These are phyloP conservation scores for Agelastica alni DNA, from an alignment of 2,888 invertebrate genomes.

Conservation along the genomic window DNA sequence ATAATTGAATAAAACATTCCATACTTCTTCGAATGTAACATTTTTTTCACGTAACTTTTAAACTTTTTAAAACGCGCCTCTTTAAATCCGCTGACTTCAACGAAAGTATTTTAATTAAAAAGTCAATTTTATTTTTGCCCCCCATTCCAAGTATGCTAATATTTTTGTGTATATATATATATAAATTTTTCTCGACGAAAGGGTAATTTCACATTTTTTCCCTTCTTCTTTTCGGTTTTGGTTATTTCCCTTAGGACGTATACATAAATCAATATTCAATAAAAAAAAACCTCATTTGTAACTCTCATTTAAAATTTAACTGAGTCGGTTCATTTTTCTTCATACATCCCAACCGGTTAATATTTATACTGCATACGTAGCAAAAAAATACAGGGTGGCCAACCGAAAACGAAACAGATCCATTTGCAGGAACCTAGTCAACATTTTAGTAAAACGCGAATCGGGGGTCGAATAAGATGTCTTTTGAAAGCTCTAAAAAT, in stretches of 20 bases:
- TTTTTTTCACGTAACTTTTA: too few relatives aligned
- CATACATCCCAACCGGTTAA: conserved; percentile 7
- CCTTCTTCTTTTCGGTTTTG: conserved; percentile 1
- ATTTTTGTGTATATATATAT: background rate
- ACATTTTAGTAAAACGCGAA: too few relatives aligned
- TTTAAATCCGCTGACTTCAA: background rate
- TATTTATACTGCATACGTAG: conserved; percentile 10
- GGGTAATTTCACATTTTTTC: conserved; percentile 6
- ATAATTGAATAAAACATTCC: too few relatives aligned
- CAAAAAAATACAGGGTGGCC: too few relatives aligned
- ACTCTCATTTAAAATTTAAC: conserved; percentile 12
- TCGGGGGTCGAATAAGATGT: too few relatives aligned
- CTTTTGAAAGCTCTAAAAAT: too few relatives aligned
- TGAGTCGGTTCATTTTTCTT: conserved; percentile 10
- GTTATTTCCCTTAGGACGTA: conserved; percentile 17
- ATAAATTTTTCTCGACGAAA: background rate
- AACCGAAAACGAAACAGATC: too few relatives aligned
- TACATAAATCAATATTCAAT: conserved; percentile 21
- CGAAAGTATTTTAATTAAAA: background rate
- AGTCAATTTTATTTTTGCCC: background rate
- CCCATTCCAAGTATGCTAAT: conserved; percentile 7
- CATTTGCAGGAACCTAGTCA: too few relatives aligned
- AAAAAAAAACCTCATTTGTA: conserved; percentile 10
- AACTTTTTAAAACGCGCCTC: too few relatives aligned
- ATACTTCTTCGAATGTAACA: too few relatives aligned